Percentiles rank a stretch among this genome's conserved stretches.
Evolutionary conservation across 2,888 invertebrate genomes (phyloP).

Genomic region (Candidula unifasciata): DNA sequence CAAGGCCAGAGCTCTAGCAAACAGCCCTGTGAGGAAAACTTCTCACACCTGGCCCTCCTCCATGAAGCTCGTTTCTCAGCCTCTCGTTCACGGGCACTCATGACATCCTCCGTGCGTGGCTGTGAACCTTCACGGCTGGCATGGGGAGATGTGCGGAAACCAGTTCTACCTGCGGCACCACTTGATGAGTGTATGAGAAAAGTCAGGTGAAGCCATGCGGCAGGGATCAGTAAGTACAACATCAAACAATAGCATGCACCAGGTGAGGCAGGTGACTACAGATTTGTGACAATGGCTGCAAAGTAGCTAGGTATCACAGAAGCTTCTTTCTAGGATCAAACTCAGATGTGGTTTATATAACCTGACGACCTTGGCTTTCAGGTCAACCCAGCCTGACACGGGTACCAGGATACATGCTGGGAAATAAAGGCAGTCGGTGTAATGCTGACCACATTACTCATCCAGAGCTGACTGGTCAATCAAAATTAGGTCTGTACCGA

Average conservation of each 20-base stretch:
- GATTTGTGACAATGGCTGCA: too few relatives aligned
- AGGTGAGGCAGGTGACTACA: background rate
- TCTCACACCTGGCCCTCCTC: conserved; percentile 72
- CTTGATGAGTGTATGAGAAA: conserved; percentile 7
- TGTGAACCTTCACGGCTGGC: conserved; percentile 49
- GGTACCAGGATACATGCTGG: too few relatives aligned
- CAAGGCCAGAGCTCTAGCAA: background rate
- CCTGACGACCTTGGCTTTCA: too few relatives aligned
- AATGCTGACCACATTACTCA: too few relatives aligned
- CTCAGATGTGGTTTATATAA: too few relatives aligned
- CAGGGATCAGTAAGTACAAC: background rate
- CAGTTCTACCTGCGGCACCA: background rate
- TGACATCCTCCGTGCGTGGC: conserved; percentile 53
- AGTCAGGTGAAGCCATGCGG: background rate
- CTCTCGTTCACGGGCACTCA: conserved; percentile 66
- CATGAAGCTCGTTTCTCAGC: conserved; percentile 72
- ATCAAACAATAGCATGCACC: background rate
- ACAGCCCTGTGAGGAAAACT: background rate
- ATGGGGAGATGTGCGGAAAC: background rate
- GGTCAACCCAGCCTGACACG: too few relatives aligned
- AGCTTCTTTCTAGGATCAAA: too few relatives aligned
- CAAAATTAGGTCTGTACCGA: too few relatives aligned
- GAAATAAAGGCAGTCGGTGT: too few relatives aligned
- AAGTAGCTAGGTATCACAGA: too few relatives aligned
- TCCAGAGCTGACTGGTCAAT: too few relatives aligned